phyloP scores from a whole-genome alignment of 2,888 invertebrate species.

The Stenotaenia linearis region DNA sequence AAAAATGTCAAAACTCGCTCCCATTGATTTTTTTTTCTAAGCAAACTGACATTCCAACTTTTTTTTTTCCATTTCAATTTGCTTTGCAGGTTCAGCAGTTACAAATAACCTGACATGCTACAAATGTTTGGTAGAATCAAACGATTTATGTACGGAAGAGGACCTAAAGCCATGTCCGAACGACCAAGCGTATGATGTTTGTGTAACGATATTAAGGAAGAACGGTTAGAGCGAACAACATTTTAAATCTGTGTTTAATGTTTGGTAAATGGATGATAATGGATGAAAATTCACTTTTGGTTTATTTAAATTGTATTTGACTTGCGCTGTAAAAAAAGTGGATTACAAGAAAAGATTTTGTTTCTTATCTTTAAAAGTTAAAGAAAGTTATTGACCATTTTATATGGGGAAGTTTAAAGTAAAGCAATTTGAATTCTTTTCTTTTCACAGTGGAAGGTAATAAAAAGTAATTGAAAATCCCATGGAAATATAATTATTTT shows the following conservation, averaged over 20 bases:
- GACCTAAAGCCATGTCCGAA: conserved; percentile 39
- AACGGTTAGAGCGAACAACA: conserved; percentile 36
- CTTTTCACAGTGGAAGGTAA: no score
- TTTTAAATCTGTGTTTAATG: background rate
- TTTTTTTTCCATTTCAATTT: background rate
- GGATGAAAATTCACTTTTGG: no score
- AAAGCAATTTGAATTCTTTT: no score
- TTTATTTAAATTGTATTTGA: no score
- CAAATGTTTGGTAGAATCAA: conserved; percentile 27
- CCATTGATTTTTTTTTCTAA: background rate
- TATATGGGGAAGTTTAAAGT: no score
- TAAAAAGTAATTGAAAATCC: no score
- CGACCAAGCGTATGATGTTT: conserved; percentile 39
- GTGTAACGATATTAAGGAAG: conserved; percentile 38
- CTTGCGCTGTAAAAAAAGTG: no score
- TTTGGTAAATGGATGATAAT: no score
- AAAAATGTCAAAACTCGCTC: background rate
- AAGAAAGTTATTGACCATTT: no score
- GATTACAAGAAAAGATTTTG: no score
- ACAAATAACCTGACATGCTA: conserved; percentile 28
- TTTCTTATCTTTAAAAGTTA: no score
- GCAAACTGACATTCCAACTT: background rate
- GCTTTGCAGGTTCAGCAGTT: background rate
- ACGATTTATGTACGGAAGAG: conserved; percentile 32
- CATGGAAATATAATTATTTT: no score